Evolutionary conservation across 1,140 invertebrate species (phyloP).

Genomic region (Habropoda laboriosa): DNA sequence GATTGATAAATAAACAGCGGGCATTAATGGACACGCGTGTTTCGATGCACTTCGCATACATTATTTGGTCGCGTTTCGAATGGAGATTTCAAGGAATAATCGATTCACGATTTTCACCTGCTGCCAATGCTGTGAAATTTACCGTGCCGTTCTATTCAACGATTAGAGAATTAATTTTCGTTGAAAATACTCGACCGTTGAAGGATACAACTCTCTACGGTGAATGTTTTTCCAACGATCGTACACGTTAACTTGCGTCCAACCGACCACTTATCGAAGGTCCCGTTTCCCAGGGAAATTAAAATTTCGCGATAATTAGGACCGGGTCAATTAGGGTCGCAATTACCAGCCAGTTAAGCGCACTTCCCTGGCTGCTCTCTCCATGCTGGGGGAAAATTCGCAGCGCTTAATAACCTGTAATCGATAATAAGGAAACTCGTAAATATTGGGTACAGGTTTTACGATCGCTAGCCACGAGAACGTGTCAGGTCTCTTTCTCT

Average conservation of each 20-base stretch:
- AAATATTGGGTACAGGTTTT: background rate
- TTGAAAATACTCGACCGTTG: too few species aligned
- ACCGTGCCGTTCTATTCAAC: too few species aligned
- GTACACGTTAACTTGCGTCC: background rate
- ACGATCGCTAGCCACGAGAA: background rate
- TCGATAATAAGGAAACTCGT: constrained; percentile 38
- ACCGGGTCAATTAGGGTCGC: constrained; percentile 65
- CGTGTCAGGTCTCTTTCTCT: background rate
- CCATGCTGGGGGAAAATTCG: background rate
- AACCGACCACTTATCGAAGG: constrained; percentile 8
- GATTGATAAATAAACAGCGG: constrained; percentile 43
- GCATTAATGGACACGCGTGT: constrained; percentile 14
- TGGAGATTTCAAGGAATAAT: constrained; percentile 19
- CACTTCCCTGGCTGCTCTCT: constrained; percentile 1
- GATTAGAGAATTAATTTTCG: background rate
- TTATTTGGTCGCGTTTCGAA: background rate
- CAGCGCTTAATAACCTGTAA: background rate
- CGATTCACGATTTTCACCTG: background rate
- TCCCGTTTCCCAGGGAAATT: constrained; percentile 64
- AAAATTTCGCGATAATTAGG: constrained; percentile 74
- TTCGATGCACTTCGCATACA: background rate
- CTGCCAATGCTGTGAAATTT: background rate
- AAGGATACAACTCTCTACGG: too few species aligned
- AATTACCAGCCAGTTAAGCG: constrained; percentile 64
- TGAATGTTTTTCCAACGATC: background rate